These are phyloP conservation scores for Thamnaconus septentrionalis DNA, from an alignment of 2,113 vertebrate species.

Conservation along the genomic window DNA sequence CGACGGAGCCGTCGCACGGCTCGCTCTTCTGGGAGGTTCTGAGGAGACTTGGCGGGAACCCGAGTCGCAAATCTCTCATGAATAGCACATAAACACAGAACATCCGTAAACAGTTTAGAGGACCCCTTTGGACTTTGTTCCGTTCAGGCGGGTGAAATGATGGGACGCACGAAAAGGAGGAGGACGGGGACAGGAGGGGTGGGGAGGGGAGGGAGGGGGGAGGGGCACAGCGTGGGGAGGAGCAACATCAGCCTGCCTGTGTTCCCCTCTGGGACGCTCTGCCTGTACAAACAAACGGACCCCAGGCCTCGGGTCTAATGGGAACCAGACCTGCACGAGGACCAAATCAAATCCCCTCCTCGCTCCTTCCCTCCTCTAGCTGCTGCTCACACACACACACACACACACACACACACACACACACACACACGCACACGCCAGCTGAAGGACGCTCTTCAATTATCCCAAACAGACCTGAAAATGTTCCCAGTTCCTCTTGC, in stretches of 20 bases:
- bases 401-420: conserved; percentile 48
- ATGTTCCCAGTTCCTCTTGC: conserved; percentile 60
- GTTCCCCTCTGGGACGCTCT: conserved; percentile 71
- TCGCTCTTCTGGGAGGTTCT: conserved; percentile 30
- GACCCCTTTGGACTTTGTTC: conserved; percentile 61
- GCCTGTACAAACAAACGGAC: conserved; percentile 76
- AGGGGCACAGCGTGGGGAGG: conserved; percentile 60
- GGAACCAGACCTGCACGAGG: conserved; percentile 77
- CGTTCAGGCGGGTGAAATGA: conserved; percentile 55
- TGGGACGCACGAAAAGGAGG: conserved; percentile 19
- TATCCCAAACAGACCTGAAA: conserved; percentile 81
- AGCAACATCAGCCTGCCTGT: conserved; percentile 65
- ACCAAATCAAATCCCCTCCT: conserved; percentile 47
- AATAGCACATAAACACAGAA: conserved; percentile 67
- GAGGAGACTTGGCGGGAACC: conserved; percentile 40
- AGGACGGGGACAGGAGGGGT: conserved; percentile 31
- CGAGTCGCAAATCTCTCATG: conserved; percentile 42
- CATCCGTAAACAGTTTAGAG: conserved; percentile 71
- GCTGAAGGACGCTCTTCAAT: conserved; percentile 75
- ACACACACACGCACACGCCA: conserved; percentile 56
- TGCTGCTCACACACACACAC: conserved; percentile 44
- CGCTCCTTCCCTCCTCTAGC: conserved; percentile 12
- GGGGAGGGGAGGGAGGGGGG: conserved; percentile 27
- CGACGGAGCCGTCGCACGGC: conserved; percentile 44
- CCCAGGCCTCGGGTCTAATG: conserved; percentile 76